Conservation (phyloP, 2,888 invertebrate species). For the Drosophila longiperda region DNA sequence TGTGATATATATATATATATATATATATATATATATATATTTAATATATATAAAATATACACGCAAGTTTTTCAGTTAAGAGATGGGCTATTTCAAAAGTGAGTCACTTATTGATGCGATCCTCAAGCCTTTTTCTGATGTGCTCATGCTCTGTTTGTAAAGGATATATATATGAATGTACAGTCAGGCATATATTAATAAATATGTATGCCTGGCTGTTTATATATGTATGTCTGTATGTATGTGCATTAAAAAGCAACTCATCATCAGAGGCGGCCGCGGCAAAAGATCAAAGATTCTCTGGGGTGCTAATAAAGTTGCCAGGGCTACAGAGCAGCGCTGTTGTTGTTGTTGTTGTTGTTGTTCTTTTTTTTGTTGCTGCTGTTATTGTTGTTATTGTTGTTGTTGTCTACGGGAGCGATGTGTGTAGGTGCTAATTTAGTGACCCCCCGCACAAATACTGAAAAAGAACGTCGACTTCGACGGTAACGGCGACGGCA, state of each 20-base stretch:
- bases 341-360: slow-evolving; percentile 8
- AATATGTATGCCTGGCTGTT: background rate
- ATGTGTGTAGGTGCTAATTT: slow-evolving; percentile 69
- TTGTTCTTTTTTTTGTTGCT: background rate
- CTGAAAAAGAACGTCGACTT: slow-evolving; percentile 1
- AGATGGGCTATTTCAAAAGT: background rate
- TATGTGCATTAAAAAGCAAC: slow-evolving; percentile 18
- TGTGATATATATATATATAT: background rate
- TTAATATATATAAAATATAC: background rate
- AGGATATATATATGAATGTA: background rate
- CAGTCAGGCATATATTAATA: background rate
- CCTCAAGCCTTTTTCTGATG: background rate
- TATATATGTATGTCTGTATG: background rate
- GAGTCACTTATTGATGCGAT: background rate
- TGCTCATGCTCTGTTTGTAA: background rate
- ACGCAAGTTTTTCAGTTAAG: background rate
- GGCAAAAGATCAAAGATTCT: slow-evolving; percentile 65
- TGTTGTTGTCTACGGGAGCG: slow-evolving; percentile 20
- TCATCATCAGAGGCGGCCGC: slow-evolving; percentile 41
- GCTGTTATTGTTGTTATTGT: slow-evolving; percentile 18
- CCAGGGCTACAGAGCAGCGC: slow-evolving; percentile 33
- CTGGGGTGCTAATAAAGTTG: slow-evolving; percentile 73
- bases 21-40: background rate
- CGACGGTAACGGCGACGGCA: slow-evolving; percentile 2
- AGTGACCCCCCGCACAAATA: slow-evolving; percentile 56